phyloP scores from a whole-genome alignment of 2,888 invertebrate genomes.

The Cerastis rubricosa region DNA sequence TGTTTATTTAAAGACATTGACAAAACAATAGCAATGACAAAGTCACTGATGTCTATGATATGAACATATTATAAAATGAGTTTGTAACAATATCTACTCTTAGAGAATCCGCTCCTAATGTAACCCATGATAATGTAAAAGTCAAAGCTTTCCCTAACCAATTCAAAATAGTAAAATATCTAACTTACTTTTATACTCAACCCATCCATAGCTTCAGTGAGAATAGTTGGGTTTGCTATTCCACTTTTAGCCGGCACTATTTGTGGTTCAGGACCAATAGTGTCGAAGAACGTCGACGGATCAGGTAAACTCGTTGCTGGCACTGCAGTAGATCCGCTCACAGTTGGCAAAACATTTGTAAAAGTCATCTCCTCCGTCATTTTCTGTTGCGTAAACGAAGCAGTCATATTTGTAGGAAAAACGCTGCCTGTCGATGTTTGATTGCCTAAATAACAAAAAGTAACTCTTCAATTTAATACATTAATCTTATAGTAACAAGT shows the following conservation, averaged over 20 bases:
- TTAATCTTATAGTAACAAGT: neutral
- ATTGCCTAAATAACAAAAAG: slow-evolving; percentile 64
- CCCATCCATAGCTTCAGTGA: slow-evolving; percentile 84
- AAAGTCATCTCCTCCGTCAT: slow-evolving; percentile 79
- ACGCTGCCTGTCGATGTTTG: slow-evolving; percentile 73
- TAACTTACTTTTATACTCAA: slow-evolving; percentile 81
- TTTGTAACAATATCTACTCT: too few relatives aligned
- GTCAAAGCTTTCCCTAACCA: neutral
- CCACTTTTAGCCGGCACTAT: slow-evolving; percentile 77
- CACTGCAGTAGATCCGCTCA: slow-evolving; percentile 80
- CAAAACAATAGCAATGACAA: too few relatives aligned
- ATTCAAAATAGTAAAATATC: neutral
- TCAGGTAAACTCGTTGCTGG: slow-evolving; percentile 86
- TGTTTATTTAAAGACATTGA: too few relatives aligned
- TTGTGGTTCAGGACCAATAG: slow-evolving; percentile 85
- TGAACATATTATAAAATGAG: too few relatives aligned
- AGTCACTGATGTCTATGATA: too few relatives aligned
- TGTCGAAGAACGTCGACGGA: slow-evolving; percentile 89
- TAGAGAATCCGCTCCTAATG: neutral
- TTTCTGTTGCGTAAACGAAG: slow-evolving; percentile 79
- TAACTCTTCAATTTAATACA: neutral
- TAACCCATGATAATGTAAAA: neutral
- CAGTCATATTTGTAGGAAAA: slow-evolving; percentile 78
- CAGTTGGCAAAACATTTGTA: slow-evolving; percentile 81
- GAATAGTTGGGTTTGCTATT: slow-evolving; percentile 73